Conservation (phyloP, 2,113 vertebrate genomes). For the Aythya baeri region DNA sequence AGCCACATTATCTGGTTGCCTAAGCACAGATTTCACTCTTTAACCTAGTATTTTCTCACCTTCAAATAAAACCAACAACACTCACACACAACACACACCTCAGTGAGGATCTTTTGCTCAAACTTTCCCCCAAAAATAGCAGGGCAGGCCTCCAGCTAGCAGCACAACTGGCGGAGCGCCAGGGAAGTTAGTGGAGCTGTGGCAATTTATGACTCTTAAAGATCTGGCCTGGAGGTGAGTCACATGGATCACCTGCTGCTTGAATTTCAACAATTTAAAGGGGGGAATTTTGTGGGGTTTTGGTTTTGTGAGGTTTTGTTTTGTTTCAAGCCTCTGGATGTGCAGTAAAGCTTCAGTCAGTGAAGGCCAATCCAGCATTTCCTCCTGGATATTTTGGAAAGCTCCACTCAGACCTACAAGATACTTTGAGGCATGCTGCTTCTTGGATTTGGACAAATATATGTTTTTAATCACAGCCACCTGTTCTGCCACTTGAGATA, state of each 20-base stretch:
- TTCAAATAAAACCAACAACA: not conserved
- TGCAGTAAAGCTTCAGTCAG: not conserved
- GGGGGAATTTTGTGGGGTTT: not conserved
- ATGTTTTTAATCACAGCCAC: not conserved
- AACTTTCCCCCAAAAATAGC: not conserved
- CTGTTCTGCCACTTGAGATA: not conserved
- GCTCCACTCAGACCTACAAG: not conserved
- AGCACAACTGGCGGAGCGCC: not conserved
- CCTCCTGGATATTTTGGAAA: not conserved
- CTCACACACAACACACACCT: not conserved
- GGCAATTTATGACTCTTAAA: not conserved
- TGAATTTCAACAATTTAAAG: not conserved
- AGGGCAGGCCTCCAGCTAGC: not conserved
- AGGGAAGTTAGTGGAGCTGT: not conserved
- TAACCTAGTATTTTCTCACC: not conserved
- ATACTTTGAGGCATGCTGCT: not conserved
- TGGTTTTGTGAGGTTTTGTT: not conserved
- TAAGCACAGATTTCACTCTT: not conserved
- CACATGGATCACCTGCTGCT: not conserved
- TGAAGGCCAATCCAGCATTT: not conserved
- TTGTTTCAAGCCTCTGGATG: not conserved
- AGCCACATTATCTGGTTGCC: not conserved
- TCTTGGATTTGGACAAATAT: not conserved
- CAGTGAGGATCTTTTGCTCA: not conserved
- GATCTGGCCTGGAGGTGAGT: not conserved